Conservation (phyloP, 2,888 invertebrate genomes). For the Cyrtodaria siliqua region DNA sequence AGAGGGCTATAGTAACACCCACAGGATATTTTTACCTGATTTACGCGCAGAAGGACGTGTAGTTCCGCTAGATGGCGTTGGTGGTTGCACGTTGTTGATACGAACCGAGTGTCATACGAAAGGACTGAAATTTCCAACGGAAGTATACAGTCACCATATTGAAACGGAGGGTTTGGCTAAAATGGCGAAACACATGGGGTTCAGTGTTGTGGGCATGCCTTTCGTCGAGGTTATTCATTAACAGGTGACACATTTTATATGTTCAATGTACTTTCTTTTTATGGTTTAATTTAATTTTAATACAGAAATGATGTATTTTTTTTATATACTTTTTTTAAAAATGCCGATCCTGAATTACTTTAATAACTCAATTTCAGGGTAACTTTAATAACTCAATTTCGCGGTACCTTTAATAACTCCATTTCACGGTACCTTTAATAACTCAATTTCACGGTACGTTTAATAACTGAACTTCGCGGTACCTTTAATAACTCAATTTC, state of each 20-base stretch:
- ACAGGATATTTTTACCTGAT: constrained; percentile 76
- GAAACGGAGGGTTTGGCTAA: constrained; percentile 84
- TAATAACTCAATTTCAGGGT: too few relatives aligned
- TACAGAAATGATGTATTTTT: too few relatives aligned
- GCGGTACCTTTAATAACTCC: too few relatives aligned
- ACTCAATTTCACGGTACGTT: too few relatives aligned
- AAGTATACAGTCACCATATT: constrained; percentile 77
- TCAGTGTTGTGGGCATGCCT: constrained; percentile 78
- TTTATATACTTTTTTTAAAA: too few relatives aligned
- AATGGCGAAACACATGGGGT: constrained; percentile 79
- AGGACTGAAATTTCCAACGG: constrained; percentile 81
- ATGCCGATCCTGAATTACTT: too few relatives aligned
- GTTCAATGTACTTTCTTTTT: too few relatives aligned
- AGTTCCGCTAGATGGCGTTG: constrained; percentile 83
- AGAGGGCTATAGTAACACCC: constrained; percentile 78
- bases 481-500: too few relatives aligned
- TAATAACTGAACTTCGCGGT: too few relatives aligned
- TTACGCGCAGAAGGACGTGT: constrained; percentile 77
- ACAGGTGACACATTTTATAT: background rate
- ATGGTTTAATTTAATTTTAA: too few relatives aligned
- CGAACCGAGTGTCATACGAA: constrained; percentile 75
- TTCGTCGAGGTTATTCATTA: constrained; percentile 77
- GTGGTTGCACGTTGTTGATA: constrained; percentile 80
- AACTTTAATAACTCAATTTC: too few relatives aligned
- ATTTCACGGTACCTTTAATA: too few relatives aligned